phyloP scores from a whole-genome alignment of 2,797 vertebrate species.

The Okamejei kenojei region DNA sequence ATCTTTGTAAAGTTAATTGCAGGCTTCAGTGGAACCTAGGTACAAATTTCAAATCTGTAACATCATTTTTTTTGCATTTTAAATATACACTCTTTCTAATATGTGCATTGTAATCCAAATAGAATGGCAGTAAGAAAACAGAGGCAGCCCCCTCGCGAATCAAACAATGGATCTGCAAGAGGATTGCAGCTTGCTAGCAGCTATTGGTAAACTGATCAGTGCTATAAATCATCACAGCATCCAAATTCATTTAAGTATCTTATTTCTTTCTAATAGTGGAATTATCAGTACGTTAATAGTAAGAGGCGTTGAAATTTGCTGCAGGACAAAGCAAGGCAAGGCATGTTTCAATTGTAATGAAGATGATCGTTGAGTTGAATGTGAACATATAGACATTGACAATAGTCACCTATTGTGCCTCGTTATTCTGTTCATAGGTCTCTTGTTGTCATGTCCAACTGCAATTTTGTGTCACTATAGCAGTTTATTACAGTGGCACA shows the following conservation, averaged over 20 bases:
- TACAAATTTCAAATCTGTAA: background rate
- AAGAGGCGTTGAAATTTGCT: constrained; percentile 19
- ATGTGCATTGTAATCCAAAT: background rate
- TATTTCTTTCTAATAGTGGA: constrained; percentile 27
- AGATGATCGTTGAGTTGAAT: background rate
- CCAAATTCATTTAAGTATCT: constrained; percentile 11
- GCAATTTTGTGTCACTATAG: background rate
- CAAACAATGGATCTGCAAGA: constrained; percentile 16
- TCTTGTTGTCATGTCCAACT: background rate
- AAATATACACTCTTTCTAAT: background rate
- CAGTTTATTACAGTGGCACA: background rate
- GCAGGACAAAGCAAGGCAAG: background rate
- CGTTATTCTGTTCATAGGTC: background rate
- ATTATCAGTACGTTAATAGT: background rate
- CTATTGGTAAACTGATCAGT: constrained; percentile 19
- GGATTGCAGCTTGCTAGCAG: background rate
- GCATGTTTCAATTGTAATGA: background rate
- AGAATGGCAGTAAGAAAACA: background rate
- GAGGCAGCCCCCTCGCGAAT: no score
- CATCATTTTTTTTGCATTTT: no score
- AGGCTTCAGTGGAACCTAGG: background rate
- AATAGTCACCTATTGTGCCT: background rate
- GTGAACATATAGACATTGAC: background rate
- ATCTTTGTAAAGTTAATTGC: background rate
- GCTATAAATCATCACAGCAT: background rate